Percentiles rank a stretch among this genome's conserved stretches.
Conservation (phyloP, 2,113 vertebrate genomes). For the Puntigrus tetrazona region DNA sequence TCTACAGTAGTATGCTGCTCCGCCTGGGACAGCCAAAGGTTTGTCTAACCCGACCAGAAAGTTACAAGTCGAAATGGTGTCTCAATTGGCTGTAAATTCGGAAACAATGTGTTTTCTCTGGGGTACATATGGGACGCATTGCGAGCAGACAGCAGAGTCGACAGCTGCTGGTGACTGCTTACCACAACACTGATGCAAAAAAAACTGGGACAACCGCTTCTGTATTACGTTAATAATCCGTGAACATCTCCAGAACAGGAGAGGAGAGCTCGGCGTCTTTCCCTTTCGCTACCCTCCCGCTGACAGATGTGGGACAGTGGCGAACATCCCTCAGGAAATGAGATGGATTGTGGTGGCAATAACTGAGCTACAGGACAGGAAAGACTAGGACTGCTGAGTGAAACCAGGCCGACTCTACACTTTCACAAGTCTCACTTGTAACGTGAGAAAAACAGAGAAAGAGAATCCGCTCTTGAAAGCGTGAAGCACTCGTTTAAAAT, state of each 20-base stretch:
- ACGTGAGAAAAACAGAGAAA: neutral
- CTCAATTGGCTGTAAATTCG: slow-evolving; percentile 56
- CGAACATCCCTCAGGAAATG: slow-evolving; percentile 49
- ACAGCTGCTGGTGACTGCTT: slow-evolving; percentile 62
- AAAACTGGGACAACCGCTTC: slow-evolving; percentile 57
- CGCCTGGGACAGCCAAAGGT: slow-evolving; percentile 1
- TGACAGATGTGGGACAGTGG: slow-evolving; percentile 41
- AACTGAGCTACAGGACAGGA: slow-evolving; percentile 10
- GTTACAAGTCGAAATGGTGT: slow-evolving; percentile 40
- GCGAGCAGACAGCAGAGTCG: slow-evolving; percentile 34
- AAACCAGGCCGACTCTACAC: slow-evolving; percentile 24
- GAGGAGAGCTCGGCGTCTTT: neutral
- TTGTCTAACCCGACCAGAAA: neutral
- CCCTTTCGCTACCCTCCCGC: slow-evolving; percentile 1
- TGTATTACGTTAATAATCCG: slow-evolving; percentile 66
- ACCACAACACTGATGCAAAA: slow-evolving; percentile 63
- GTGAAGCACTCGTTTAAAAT: neutral
- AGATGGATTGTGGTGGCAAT: slow-evolving; percentile 29
- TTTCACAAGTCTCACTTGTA: neutral
- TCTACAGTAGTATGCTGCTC: neutral
- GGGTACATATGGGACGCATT: slow-evolving; percentile 64
- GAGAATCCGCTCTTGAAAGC: neutral
- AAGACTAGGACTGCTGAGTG: neutral
- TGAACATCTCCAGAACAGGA: slow-evolving; percentile 64
- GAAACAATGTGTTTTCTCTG: slow-evolving; percentile 45